Evolutionary conservation across 2,113 vertebrate species (phyloP).

Genomic region (Amblyopsis rosae): DNA sequence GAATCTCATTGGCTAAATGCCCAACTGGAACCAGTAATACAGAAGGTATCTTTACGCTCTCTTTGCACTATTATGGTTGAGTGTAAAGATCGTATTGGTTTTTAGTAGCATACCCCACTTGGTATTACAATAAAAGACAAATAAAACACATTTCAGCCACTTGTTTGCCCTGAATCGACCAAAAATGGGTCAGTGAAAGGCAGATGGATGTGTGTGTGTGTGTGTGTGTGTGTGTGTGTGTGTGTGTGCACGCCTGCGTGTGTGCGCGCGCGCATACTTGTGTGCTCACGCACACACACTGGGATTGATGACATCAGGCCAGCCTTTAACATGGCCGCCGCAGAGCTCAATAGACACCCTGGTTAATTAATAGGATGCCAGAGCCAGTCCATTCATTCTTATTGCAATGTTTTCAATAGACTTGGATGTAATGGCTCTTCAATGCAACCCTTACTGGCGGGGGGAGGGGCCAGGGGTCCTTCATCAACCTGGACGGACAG

Average conservation of each 20-base stretch:
- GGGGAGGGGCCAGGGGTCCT: background rate
- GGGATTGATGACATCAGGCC: constrained; percentile 55
- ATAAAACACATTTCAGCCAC: no score
- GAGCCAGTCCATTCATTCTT: constrained; percentile 62
- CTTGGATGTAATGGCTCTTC: constrained; percentile 31
- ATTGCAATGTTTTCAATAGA: constrained; percentile 63
- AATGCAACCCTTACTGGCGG: constrained; percentile 5
- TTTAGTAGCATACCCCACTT: background rate
- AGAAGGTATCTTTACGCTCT: background rate
- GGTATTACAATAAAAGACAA: no score
- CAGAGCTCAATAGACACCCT: constrained; percentile 50
- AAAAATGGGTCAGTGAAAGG: constrained; percentile 19
- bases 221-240: background rate
- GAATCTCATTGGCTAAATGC: no score
- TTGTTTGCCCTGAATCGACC: background rate
- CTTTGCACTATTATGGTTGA: background rate
- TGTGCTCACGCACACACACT: constrained; percentile 13
- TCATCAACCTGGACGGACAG: no score
- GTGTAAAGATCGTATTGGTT: background rate
- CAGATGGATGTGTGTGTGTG: constrained; percentile 13
- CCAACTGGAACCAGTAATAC: no score
- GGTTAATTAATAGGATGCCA: constrained; percentile 66
- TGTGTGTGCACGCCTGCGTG: background rate
- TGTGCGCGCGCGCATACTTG: background rate
- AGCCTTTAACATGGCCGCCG: constrained; percentile 54